Conservation (phyloP, 2,888 invertebrate species). For the Spilosoma lubricipeda region DNA sequence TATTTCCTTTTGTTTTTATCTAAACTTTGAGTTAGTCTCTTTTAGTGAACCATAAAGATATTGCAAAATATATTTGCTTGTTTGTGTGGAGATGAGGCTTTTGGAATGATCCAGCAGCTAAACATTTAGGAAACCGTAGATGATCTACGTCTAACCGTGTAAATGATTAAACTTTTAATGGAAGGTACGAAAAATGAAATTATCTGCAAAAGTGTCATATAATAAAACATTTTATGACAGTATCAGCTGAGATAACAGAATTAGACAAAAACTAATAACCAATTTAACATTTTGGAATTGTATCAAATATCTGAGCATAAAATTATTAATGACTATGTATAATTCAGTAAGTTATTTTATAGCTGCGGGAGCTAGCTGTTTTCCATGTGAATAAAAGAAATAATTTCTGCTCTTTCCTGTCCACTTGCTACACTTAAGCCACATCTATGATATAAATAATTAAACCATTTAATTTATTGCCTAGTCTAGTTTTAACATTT, state of each 20-base stretch:
- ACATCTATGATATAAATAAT: conserved; percentile 25
- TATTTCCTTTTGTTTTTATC: too few species aligned
- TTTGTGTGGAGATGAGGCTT: neutral
- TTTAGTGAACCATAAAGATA: neutral
- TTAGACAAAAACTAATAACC: neutral
- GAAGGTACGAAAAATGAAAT: neutral
- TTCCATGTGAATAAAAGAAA: conserved; percentile 23
- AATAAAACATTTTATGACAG: neutral
- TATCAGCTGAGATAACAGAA: neutral
- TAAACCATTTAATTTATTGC: conserved; percentile 28
- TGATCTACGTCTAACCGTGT: neutral
- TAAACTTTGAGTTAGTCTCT: neutral
- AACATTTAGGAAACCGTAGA: neutral
- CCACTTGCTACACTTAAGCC: conserved; percentile 27
- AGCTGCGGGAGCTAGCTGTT: conserved; percentile 13
- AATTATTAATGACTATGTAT: conserved; percentile 12
- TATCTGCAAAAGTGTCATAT: neutral
- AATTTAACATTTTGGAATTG: neutral
- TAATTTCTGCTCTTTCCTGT: conserved; percentile 26
- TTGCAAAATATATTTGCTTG: neutral
- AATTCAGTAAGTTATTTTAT: conserved; percentile 17
- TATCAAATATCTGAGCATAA: conserved; percentile 3
- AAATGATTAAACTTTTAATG: neutral
- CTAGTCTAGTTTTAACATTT: conserved; percentile 22
- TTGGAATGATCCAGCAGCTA: neutral